Evolutionary conservation across 2,113 vertebrate genomes (phyloP).

Genomic region (Ophiodon elongatus): DNA sequence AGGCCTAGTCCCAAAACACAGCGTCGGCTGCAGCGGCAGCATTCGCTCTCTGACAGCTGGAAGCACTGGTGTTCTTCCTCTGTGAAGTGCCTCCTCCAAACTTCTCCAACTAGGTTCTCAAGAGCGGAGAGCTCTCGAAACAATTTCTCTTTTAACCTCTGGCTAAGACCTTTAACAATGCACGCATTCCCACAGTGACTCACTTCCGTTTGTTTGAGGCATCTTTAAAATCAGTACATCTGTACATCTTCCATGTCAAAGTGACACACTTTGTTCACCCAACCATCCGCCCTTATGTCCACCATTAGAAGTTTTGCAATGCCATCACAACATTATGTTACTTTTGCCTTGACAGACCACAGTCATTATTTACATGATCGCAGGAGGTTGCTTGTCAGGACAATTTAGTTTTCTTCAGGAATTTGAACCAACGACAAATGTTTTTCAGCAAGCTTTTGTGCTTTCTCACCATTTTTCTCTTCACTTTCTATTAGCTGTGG

Average conservation of each 20-base stretch:
- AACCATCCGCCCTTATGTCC: neutral
- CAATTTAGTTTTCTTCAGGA: neutral
- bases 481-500: neutral
- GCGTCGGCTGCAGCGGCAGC: conserved; percentile 48
- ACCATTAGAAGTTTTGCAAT: neutral
- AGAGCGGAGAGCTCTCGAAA: conserved; percentile 18
- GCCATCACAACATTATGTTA: neutral
- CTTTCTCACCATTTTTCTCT: neutral
- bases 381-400: neutral
- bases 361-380: conserved; percentile 1
- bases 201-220: neutral
- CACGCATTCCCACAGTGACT: neutral
- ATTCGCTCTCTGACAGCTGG: conserved; percentile 70
- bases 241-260: neutral
- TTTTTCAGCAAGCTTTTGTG: neutral
- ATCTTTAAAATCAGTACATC: neutral
- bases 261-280: neutral
- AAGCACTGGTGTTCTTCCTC: conserved; percentile 58
- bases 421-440: neutral
- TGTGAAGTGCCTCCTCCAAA: conserved; percentile 73
- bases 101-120: conserved; percentile 55
- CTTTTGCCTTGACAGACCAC: neutral
- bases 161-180: conserved; percentile 11
- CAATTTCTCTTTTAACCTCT: conserved; percentile 20
- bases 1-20: conserved; percentile 66